Evolutionary conservation across 30 jellyfish, hydroid and myxozoan genomes (phyloP).

Genomic region (Aurelia aurita): DNA sequence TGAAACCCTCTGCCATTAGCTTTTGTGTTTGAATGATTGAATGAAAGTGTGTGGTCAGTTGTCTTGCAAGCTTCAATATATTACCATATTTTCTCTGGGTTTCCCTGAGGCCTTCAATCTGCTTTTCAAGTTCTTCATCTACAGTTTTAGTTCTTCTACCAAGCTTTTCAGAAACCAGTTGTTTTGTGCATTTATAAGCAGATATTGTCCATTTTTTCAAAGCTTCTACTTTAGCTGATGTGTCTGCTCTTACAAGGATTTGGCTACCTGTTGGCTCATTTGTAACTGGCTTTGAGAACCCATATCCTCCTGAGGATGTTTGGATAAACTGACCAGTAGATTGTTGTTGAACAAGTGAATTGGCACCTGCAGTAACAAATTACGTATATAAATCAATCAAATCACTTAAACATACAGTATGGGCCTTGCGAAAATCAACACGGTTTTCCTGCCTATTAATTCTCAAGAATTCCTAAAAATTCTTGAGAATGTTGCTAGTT

Average conservation of each 20-base stretch:
- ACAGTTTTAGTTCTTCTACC: constrained; percentile 99
- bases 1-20: constrained; percentile 76
- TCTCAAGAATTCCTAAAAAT: no score
- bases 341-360: constrained; percentile 47
- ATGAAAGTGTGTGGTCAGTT: constrained; percentile 80
- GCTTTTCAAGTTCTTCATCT: constrained; percentile 96
- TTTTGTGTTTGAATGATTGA: constrained; percentile 91
- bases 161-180: constrained; percentile 94
- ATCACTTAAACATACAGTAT: no score
- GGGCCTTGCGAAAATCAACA: no score
- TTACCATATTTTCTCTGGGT: constrained; percentile 90
- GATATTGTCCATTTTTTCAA: constrained; percentile 97
- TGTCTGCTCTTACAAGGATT: constrained; percentile 76
- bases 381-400: not conserved
- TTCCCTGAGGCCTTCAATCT: constrained; percentile 86
- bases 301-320: constrained; percentile 71
- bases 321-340: constrained; percentile 73
- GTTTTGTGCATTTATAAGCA: constrained; percentile 96
- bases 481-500: not conserved
- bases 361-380: constrained; percentile 25
- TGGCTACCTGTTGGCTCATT: constrained; percentile 45
- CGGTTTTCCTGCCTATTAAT: no score
- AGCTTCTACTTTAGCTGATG: constrained; percentile 96
- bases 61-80: constrained; percentile 89
- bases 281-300: constrained; percentile 58